Evolutionary conservation across 2,113 vertebrate species (phyloP), one percentile per base, ranked within the genome.

Genomic region (Spilogale gracilis): DNA sequence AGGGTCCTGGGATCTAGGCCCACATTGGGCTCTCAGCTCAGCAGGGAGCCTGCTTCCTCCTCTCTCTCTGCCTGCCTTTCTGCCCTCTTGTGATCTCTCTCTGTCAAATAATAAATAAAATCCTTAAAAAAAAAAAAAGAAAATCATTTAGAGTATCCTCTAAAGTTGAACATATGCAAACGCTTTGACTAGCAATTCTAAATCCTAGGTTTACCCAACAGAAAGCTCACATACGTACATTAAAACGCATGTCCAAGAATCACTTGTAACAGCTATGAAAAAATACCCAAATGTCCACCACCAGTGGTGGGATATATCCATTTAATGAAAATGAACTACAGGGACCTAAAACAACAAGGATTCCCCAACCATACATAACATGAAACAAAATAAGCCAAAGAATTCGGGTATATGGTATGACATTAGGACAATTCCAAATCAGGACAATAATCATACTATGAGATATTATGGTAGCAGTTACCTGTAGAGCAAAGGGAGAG

Each of bases 391-490:
- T 16, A 69, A 9, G 52, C 13, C 73, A 63, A 54, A 56, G 54
- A 45, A n/a, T 3, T 48, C 6, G 14, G 43, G 32, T 21, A 5
- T 9, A 50, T 61, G 45, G 43, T 5, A 25, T 21, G 11, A n/a
- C 61, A 50, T 67, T 60, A 78, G 11, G 48, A 43, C 32, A 52
- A 79, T 45, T 45, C n/a, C 61, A 71, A 84, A 32, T 10, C 52
- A 56, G 6, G 25, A 86, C 85, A 67, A 21, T 9, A 27, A 38
- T 38, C 13, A 1, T 3, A 45, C 25, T 14, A 93, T 56, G 56
- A 23, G 9, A 25, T 84, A 71, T 21, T 20, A 65, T 0, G 0
- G 23, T 5, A 63, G 14, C 6, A 52, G 54, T 38, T 16, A 58
- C 30, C 71, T 78, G 14, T 2, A 48, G 20, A 16, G 11, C 27